These are phyloP conservation scores for Strongylocentrotus purpuratus DNA, from an alignment of 35 echinoderm and acorn worm species.

Conservation along the genomic window DNA sequence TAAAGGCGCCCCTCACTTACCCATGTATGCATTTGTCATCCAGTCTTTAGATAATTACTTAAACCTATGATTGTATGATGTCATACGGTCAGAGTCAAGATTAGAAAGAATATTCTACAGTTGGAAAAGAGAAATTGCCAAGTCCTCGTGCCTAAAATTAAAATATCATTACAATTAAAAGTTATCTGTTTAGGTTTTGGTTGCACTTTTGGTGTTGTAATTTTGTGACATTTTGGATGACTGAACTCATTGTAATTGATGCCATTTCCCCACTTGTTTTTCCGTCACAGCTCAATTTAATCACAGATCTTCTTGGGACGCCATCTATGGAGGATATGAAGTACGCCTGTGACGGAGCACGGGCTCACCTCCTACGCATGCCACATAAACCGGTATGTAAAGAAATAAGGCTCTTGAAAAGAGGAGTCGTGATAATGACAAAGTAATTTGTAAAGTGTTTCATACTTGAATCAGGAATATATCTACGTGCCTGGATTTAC, in stretches of 20 bases:
- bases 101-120: too few species aligned
- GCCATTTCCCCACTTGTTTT: not conserved
- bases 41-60: not conserved
- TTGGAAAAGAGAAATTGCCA: too few species aligned
- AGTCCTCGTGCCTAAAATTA: too few species aligned
- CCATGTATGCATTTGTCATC: not conserved
- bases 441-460: too few species aligned
- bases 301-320: constrained; percentile 98
- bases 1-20: not conserved
- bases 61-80: too few species aligned
- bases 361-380: constrained; percentile 86
- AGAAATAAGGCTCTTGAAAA: too few species aligned
- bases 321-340: constrained; percentile 91
- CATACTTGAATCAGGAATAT: too few species aligned
- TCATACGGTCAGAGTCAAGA: too few species aligned
- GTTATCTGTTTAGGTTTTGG: too few species aligned
- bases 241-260: not conserved
- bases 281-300: constrained; percentile 84
- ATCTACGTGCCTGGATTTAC: too few species aligned
- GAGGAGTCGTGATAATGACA: too few species aligned
- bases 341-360: constrained; percentile 97
- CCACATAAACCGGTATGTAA: constrained; percentile 95
- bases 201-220: not conserved
- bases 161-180: too few species aligned
- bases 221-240: not conserved